A percentile compares a stretch with the other conserved stretches of the same genome.
Evolutionary conservation across 2,797 vertebrate genomes (phyloP).

Genomic region (Anabacerthia variegaticeps): DNA sequence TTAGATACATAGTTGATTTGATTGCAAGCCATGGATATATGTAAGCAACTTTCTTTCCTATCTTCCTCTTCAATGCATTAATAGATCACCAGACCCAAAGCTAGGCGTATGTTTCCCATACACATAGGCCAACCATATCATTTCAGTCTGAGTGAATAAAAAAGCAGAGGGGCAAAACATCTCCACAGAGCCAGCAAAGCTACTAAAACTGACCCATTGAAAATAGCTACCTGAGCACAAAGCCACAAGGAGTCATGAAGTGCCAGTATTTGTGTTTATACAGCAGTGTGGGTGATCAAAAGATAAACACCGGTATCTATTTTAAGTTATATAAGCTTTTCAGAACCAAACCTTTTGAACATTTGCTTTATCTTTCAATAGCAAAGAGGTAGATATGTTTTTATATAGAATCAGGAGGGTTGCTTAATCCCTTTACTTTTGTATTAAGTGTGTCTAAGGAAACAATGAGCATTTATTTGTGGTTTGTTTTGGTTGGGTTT

Average conservation of each 20-base stretch:
- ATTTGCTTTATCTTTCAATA: not conserved
- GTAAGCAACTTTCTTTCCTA: constrained; percentile 68
- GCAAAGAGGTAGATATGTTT: not conserved
- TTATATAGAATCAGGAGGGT: not conserved
- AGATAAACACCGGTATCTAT: not conserved
- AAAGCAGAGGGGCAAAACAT: not conserved
- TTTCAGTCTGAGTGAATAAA: not conserved
- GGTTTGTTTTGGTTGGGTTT: not conserved
- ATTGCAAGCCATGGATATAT: constrained; percentile 88
- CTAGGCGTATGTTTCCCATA: not conserved
- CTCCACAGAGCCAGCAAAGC: not conserved
- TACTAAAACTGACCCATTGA: not conserved
- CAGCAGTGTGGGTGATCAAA: not conserved
- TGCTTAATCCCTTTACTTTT: not conserved
- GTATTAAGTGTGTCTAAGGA: not conserved
- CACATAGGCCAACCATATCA: not conserved
- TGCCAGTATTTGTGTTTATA: not conserved
- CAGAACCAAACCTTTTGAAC: not conserved
- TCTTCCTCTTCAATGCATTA: not conserved
- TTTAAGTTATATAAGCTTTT: not conserved
- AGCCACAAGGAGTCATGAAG: not conserved
- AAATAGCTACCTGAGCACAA: not conserved
- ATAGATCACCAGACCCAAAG: not conserved
- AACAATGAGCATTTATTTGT: not conserved
- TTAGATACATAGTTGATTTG: constrained; percentile 91